Base-by-base conservation (phyloP, 2,888 invertebrate species). In the Drosophila nigritarsus region DNA sequence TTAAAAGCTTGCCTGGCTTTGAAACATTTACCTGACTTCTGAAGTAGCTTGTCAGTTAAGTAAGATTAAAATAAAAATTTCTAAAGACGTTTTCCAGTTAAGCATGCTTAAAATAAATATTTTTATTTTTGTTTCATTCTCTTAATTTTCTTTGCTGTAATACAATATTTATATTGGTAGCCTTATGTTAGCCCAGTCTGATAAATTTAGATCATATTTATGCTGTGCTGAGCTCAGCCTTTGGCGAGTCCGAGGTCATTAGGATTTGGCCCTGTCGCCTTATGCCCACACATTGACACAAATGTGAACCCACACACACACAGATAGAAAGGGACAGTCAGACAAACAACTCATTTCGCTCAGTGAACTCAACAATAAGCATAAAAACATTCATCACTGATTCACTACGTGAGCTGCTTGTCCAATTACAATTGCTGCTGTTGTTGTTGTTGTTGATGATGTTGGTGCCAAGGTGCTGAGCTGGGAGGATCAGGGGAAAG, bases 281-380 rank as follows among this genome's bases (percentile, higher is more conserved):
- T 65, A 56, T 80, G 61, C 60, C 56, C 72, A 59, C 78, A 77
- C 66, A 55, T 65, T 73, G 73, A 64, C 72, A 42, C 65, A 54
- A 54, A 69, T 64, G 64, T 75, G 69, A 56, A 9, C 49, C 63
- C 55, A 74, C 3, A 20, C 45, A 64, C 53, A 59, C 49, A 11
- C 24, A 29, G 42, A 20, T 20, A 27, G 11, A 32, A 5, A 32
- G 38, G 3, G 58, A 20, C 49, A 67, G 75, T 56, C 68, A 85
- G 87, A 89, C 90, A 85, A 85, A 85, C 85, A 85, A 89, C 85
- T 85, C 90, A 85, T 85, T 89, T 86, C 85, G 89, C 88, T 76
- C 90, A 86, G 83, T 89, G 90, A 90, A 87, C 90, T 89, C 88
- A 82, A 88, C 88, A 87, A 89, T 90, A 88, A 85, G 91, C 87